Percentiles rank a stretch among this genome's conserved stretches.
phyloP scores from a whole-genome alignment of 2,797 vertebrate genomes.

The Scolopax bukidnonensis region DNA sequence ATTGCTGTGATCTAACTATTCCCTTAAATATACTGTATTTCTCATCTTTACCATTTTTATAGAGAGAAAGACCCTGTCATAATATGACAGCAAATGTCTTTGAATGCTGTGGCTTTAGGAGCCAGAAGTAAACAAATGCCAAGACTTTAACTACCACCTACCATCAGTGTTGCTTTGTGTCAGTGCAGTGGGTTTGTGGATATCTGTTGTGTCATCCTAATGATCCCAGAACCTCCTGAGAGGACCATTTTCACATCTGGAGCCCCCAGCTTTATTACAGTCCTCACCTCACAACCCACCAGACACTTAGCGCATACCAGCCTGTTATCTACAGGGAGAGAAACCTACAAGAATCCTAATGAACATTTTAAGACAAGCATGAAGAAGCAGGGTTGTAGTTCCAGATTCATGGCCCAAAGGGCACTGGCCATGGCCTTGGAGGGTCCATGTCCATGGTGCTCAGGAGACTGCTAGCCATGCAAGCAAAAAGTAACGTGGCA shows the following conservation, averaged over 20 bases:
- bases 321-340: background rate
- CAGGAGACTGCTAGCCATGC: background rate
- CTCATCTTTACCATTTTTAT: background rate
- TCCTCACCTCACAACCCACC: background rate
- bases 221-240: background rate
- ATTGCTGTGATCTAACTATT: background rate
- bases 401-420: rapidly evolving
- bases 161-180: background rate
- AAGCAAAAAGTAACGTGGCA: background rate
- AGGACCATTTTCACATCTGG: background rate
- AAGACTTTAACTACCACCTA: background rate
- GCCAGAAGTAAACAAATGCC: background rate
- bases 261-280: background rate
- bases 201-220: background rate
- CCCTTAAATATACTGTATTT: background rate
- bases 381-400: background rate
- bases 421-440: background rate
- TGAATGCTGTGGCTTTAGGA: background rate
- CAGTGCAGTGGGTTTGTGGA: background rate
- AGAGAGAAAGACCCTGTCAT: background rate
- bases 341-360: background rate
- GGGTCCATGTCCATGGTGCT: rapidly evolving
- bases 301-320: background rate
- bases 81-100: background rate
- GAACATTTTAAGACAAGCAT: background rate